Conservation (phyloP, 1,140 invertebrate genomes). For the Apis laboriosa region DNA sequence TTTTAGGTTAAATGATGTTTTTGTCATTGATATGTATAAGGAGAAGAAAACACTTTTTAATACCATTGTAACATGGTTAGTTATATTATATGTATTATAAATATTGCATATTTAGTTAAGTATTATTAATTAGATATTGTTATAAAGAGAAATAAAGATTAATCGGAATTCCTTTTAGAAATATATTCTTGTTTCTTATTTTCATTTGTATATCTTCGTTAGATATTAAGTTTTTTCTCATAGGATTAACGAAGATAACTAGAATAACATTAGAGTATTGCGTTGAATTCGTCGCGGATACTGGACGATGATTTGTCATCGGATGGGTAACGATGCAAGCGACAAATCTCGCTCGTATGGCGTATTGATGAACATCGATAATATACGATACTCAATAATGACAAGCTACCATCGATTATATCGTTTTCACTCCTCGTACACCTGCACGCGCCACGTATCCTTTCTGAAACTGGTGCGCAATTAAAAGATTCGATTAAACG, state of each 20-base stretch:
- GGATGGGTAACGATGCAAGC: conserved; percentile 62
- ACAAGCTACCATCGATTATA: conserved; percentile 56
- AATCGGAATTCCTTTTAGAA: too few species aligned
- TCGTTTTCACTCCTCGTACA: conserved; percentile 48
- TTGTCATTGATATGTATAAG: too few species aligned
- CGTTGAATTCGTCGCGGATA: neutral
- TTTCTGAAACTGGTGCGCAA: conserved; percentile 44
- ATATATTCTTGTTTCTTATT: neutral
- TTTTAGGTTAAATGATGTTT: too few species aligned
- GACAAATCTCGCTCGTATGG: conserved; percentile 64
- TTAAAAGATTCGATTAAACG: conserved; percentile 50
- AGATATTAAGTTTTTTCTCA: neutral
- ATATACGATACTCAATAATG: conserved; percentile 59
- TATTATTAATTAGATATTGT: too few species aligned
- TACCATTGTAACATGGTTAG: too few species aligned
- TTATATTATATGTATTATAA: too few species aligned
- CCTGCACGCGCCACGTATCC: conserved; percentile 42
- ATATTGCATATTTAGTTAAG: too few species aligned
- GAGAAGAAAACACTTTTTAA: too few species aligned
- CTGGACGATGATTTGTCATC: conserved; percentile 64
- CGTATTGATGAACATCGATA: conserved; percentile 62
- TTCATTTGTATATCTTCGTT: neutral
- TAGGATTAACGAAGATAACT: neutral
- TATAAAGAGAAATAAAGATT: neutral
- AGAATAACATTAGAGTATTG: conserved; percentile 5